These are phyloP conservation scores for Zeus faber DNA, from an alignment of 2,113 vertebrate genomes.

Conservation along the genomic window DNA sequence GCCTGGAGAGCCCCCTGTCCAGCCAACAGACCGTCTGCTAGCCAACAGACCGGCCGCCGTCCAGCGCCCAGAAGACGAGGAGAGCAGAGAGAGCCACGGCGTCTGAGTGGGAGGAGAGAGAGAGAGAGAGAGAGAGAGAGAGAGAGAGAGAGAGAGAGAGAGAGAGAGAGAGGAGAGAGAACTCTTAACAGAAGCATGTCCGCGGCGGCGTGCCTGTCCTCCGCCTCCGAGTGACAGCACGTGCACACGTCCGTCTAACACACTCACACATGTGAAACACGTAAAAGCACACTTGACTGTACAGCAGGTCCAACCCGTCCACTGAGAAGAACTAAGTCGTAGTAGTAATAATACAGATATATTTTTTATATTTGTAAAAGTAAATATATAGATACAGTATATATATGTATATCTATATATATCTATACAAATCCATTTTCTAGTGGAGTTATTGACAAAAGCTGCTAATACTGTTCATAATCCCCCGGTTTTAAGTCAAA, in stretches of 20 bases:
- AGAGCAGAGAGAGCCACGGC: slow-evolving; percentile 22
- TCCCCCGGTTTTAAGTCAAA: slow-evolving; percentile 25
- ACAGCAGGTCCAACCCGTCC: slow-evolving; percentile 50
- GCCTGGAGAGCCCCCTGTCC: slow-evolving; percentile 76
- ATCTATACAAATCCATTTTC: slow-evolving; percentile 2
- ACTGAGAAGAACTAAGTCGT: slow-evolving; percentile 54
- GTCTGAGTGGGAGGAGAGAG: slow-evolving; percentile 27
- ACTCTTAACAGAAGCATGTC: too few species aligned
- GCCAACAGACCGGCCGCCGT: slow-evolving; percentile 27
- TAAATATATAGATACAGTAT: slow-evolving; percentile 1
- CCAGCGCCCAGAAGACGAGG: slow-evolving; percentile 18
- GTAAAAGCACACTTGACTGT: slow-evolving; percentile 58
- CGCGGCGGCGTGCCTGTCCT: too few species aligned
- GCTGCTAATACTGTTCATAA: slow-evolving; percentile 73
- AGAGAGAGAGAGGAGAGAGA: neutral
- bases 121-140: slow-evolving; percentile 6
- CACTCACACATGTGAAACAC: slow-evolving; percentile 37
- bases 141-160: slow-evolving; percentile 6
- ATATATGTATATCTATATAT: slow-evolving; percentile 4
- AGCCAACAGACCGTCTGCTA: slow-evolving; percentile 81
- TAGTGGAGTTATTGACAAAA: slow-evolving; percentile 65
- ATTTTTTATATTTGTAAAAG: slow-evolving; percentile 49
- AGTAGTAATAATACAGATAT: slow-evolving; percentile 53
- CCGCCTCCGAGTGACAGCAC: too few species aligned
- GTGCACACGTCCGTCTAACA: slow-evolving; percentile 37